Evolutionary conservation across 2,888 invertebrate genomes (phyloP), one percentile per base, ranked within the genome.

Genomic region (Hermaeophaga mercurialis): DNA sequence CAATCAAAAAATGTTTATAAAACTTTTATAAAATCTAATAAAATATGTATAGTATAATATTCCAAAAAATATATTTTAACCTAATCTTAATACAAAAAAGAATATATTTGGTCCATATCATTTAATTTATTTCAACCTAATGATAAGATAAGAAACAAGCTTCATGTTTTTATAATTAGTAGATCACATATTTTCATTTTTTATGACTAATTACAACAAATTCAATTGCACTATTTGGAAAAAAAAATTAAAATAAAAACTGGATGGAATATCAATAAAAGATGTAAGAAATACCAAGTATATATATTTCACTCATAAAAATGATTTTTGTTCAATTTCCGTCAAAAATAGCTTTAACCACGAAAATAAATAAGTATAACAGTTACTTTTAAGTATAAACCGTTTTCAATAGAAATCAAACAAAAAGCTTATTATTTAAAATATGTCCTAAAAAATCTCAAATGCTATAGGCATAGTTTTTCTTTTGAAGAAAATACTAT

Each of bases 101-200:
- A 52, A 52, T 34, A 44, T 52, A 52, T 33, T 52, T 52, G 52
- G 52, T 52, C 43, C 34, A n/a, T 43, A 9, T 43, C 5, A 43
- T 43, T 12, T 24, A 12, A n/a, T 43, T 24, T 14, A 24, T 9
- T 43, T 8, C 24, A 43, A 6, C 36, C 15, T 36, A 43, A 43
- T 24, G 6, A 24, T 43, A 22, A 22, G 39, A 39, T 39, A 39
- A 31, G 31, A 31, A n/a, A 31, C 5, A 2, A 12, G 9, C 19
- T 9, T 39, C 19, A 19, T 18, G 8, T 43, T 24, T 7, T 14
- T 24, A 43, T 14, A 12, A 43, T 43, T 15, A 22, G 12, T 39
- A 43, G 12, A 43, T 43, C 43, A 43, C 43, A 43, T 39, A 7
- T n/a, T n/a, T 43, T 26, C 14, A n/a, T 12, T 43, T n/a, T 43